Conservation (phyloP, 2,888 invertebrate genomes). For the Papilio demoleus region DNA sequence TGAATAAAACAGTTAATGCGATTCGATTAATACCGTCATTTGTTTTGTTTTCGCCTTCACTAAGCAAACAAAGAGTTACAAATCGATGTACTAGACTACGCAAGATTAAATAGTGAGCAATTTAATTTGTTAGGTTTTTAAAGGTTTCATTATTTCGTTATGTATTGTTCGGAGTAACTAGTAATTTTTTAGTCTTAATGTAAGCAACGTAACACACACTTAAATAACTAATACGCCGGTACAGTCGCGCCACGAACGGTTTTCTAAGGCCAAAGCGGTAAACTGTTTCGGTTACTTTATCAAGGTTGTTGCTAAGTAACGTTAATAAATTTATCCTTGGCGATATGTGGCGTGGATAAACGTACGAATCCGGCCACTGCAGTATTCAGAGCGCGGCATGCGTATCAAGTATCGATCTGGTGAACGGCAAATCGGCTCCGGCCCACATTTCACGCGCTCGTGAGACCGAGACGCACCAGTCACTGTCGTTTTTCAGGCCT, state of each 20-base stretch:
- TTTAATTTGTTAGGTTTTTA: neutral
- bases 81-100: slow-evolving; percentile 10
- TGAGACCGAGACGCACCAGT: slow-evolving; percentile 47
- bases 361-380: slow-evolving; percentile 67
- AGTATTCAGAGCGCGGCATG: slow-evolving; percentile 73
- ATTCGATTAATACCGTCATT: slow-evolving; percentile 5
- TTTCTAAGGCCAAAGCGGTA: neutral
- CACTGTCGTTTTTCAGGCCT: slow-evolving; percentile 5
- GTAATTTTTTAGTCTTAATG: no score
- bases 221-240: neutral
- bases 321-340: slow-evolving; percentile 9
- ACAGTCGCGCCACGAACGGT: neutral
- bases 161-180: neutral
- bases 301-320: neutral
- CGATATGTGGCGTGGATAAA: slow-evolving; percentile 11
- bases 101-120: neutral
- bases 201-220: no score
- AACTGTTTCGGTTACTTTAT: neutral
- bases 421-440: slow-evolving; percentile 68
- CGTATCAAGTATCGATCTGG: slow-evolving; percentile 80
- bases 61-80: slow-evolving; percentile 16
- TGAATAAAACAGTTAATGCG: slow-evolving; percentile 18
- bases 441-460: slow-evolving; percentile 74
- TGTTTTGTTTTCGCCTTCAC: slow-evolving; percentile 15
- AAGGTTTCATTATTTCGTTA: neutral